Percentiles rank a stretch among this genome's conserved stretches.
Conservation (phyloP, 2,113 vertebrate genomes). For the Oceanodroma tethys region DNA sequence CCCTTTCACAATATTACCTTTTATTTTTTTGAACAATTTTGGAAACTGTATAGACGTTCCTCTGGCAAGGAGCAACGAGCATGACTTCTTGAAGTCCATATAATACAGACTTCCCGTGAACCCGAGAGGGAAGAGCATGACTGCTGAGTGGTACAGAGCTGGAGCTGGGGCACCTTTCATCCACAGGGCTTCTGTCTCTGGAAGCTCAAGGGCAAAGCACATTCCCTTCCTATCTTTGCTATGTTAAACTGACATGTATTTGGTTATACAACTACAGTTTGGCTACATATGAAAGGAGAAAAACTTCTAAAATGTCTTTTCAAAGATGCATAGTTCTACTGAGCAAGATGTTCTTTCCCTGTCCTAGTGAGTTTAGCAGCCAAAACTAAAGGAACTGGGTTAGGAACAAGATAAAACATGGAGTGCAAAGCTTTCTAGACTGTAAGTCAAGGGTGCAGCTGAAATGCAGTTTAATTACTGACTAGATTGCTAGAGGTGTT, state of each 20-base stretch:
- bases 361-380: not conserved
- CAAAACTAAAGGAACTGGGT: not conserved
- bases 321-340: not conserved
- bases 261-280: not conserved
- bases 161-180: not conserved
- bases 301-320: not conserved
- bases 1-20: not conserved
- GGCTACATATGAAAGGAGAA: not conserved
- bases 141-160: not conserved
- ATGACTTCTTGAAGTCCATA: not conserved
- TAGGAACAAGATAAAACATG: not conserved
- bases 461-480: constrained; percentile 26
- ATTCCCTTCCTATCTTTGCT: not conserved
- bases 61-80: not conserved
- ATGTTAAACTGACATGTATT: not conserved
- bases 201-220: not conserved
- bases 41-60: not conserved
- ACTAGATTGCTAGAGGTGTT: not conserved
- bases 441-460: not conserved
- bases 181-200: not conserved
- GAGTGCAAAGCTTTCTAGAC: not conserved
- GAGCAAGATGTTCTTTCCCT: not conserved
- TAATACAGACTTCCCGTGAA: not conserved
- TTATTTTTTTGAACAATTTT: not conserved
- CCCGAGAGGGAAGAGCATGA: not conserved